These are phyloP conservation scores for Parasteatoda tepidariorum DNA, from an alignment of 1,140 invertebrate species.

Conservation along the genomic window DNA sequence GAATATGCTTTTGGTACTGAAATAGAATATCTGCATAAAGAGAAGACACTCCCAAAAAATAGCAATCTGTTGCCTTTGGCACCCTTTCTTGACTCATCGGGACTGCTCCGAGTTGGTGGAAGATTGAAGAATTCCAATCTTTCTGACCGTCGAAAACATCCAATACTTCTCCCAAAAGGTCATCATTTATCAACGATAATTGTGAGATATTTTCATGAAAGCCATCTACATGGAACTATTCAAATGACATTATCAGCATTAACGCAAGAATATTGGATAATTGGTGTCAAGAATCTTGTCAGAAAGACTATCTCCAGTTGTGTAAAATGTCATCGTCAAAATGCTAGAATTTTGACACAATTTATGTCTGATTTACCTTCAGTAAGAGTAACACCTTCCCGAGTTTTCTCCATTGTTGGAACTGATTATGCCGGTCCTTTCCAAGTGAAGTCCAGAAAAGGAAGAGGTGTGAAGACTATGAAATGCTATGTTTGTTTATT, in stretches of 20 bases:
- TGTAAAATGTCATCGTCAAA: constrained; percentile 3
- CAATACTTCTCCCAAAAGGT: constrained; percentile 19
- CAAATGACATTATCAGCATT: not conserved
- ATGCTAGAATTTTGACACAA: not conserved
- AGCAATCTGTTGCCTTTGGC: too few species aligned
- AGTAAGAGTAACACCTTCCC: not conserved
- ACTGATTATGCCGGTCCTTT: constrained; percentile 36
- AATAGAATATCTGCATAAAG: too few species aligned
- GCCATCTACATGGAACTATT: not conserved
- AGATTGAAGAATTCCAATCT: too few species aligned
- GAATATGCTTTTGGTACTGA: too few species aligned
- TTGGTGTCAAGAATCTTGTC: not conserved
- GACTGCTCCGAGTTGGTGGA: too few species aligned
- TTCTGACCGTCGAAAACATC: not conserved
- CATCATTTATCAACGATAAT: constrained; percentile 1
- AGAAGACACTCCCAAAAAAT: too few species aligned
- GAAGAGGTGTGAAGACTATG: not conserved
- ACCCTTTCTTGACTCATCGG: too few species aligned
- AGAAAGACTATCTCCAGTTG: not conserved
- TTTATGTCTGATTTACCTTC: constrained; percentile 9
- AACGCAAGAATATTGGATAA: constrained; percentile 15
- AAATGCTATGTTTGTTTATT: not conserved
- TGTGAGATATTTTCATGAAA: not conserved
- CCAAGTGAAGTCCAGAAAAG: not conserved
- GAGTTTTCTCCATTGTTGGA: constrained; percentile 7